phyloP scores from a whole-genome alignment of 2,888 invertebrate species.

The Sisyra terminalis region DNA sequence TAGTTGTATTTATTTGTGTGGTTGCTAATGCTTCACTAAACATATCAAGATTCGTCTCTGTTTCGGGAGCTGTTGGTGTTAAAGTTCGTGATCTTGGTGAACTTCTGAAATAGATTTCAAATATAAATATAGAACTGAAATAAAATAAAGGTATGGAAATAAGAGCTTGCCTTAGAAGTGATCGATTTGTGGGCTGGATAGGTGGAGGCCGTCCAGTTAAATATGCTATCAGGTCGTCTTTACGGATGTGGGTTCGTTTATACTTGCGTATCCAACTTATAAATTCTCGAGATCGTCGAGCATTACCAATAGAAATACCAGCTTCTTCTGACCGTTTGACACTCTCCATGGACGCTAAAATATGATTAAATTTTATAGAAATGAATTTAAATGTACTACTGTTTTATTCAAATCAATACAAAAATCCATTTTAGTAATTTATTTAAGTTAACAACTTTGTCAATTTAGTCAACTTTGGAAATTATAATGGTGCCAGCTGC shows the following conservation, averaged over 20 bases:
- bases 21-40: conserved; percentile 7
- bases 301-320: conserved; percentile 54
- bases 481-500: too few species aligned
- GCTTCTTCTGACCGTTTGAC: conserved; percentile 49
- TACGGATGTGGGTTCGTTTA: conserved; percentile 48
- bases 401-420: too few species aligned
- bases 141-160: too few species aligned
- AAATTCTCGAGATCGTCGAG: conserved; percentile 56
- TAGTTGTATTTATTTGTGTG: conserved; percentile 1
- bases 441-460: too few species aligned
- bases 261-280: conserved; percentile 61
- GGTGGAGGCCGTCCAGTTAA: conserved; percentile 44
- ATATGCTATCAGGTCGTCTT: conserved; percentile 62
- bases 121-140: background rate
- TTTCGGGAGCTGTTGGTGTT: conserved; percentile 4
- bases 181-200: background rate
- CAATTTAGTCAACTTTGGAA: too few species aligned
- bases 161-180: background rate
- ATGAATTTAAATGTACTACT: too few species aligned
- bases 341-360: conserved; percentile 29
- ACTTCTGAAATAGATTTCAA: background rate
- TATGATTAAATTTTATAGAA: background rate
- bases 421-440: too few species aligned
- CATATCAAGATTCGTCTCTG: conserved; percentile 8
- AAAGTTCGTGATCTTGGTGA: conserved; percentile 5